Percentiles rank a stretch among this genome's conserved stretches.
Evolutionary conservation across 2,888 invertebrate species (phyloP).

Genomic region (Eupithecia vulgata): DNA sequence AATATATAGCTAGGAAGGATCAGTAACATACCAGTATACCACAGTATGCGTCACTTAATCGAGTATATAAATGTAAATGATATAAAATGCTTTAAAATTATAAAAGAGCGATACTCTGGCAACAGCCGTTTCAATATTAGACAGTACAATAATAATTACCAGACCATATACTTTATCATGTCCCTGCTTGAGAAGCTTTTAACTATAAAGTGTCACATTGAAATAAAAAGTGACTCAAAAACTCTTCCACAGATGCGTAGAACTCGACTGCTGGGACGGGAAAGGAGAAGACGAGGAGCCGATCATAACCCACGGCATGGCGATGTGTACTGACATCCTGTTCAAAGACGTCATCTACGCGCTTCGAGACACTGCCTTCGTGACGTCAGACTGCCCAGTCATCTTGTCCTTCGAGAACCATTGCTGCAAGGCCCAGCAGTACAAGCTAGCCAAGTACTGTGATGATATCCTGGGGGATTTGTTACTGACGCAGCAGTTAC

Average conservation of each 20-base stretch:
- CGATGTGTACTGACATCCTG: conserved; percentile 99
- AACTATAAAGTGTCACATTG: background rate
- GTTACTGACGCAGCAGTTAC: conserved; percentile 93
- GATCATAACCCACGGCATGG: conserved; percentile 99
- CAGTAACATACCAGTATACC: too few species aligned
- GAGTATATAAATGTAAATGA: too few species aligned
- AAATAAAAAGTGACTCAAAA: background rate
- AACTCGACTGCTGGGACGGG: conserved; percentile 99
- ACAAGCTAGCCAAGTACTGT: conserved; percentile 99
- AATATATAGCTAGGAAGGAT: too few species aligned
- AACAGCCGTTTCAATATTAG: too few species aligned
- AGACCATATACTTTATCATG: background rate
- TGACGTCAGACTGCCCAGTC: conserved; percentile 98
- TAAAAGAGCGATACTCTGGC: too few species aligned
- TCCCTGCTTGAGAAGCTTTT: background rate
- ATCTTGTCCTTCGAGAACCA: conserved; percentile 99
- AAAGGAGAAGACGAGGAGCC: conserved; percentile 99
- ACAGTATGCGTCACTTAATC: too few species aligned
- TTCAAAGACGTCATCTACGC: conserved; percentile 99
- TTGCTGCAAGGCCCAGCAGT: conserved; percentile 98
- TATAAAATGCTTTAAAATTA: too few species aligned
- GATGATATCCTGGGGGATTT: conserved; percentile 98
- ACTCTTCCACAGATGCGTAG: conserved; percentile 90
- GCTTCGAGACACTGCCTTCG: conserved; percentile 98
- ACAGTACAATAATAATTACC: background rate